phyloP scores from a whole-genome alignment of 2,797 vertebrate genomes.

The Crocidura indochinensis region DNA sequence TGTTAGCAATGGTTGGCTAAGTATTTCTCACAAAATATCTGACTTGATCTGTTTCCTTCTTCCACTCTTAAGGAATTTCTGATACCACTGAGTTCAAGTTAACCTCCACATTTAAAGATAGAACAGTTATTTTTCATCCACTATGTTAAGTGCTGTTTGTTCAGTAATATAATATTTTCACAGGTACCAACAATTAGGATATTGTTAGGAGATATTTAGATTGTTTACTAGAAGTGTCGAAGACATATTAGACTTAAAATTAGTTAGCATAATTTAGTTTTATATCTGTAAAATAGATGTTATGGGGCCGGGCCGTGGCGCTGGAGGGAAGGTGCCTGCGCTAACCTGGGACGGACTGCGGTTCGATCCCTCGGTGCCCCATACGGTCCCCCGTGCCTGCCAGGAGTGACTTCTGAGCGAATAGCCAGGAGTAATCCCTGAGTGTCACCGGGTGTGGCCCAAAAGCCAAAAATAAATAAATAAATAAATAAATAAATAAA shows the following conservation, averaged over 20 bases:
- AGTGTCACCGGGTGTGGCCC: no score
- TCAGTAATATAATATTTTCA: not conserved
- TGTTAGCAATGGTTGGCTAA: not conserved
- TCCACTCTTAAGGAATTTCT: not conserved
- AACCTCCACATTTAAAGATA: not conserved
- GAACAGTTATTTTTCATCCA: not conserved
- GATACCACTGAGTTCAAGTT: not conserved
- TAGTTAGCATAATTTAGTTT: not conserved
- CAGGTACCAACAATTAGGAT: not conserved
- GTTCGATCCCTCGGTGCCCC: no score
- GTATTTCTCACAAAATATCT: not conserved
- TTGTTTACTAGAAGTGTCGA: not conserved
- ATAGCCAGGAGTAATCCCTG: no score
- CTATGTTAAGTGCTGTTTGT: not conserved
- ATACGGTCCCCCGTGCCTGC: no score
- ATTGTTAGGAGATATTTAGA: not conserved
- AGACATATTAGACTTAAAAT: not conserved
- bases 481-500: no score
- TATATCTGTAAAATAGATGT: not conserved
- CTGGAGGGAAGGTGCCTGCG: no score
- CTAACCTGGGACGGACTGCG: no score
- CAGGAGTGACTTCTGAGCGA: no score
- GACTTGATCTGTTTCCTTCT: not conserved
- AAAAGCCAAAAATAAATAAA: no score
- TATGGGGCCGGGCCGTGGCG: no score